These are phyloP conservation scores for Eupeodes latifasciatus DNA, from an alignment of 2,888 invertebrate species.

Conservation along the genomic window DNA sequence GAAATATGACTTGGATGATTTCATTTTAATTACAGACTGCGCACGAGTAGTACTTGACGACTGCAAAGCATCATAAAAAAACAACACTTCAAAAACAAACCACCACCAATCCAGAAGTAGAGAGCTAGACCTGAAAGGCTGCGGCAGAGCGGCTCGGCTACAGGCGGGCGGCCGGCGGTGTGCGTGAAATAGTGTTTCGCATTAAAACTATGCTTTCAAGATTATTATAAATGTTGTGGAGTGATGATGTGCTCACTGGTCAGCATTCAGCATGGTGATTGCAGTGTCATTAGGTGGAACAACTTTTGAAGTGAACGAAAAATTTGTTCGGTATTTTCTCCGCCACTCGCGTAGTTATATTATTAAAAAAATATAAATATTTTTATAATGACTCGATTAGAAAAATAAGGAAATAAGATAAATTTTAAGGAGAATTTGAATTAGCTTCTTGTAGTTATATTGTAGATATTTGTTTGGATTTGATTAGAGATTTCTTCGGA, in stretches of 20 bases:
- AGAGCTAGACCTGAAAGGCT: neutral
- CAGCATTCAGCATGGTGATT: slow-evolving; percentile 26
- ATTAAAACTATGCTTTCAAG: slow-evolving; percentile 63
- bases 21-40: slow-evolving; percentile 74
- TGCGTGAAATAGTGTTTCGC: slow-evolving; percentile 60
- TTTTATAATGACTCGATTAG: slow-evolving; percentile 1
- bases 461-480: neutral
- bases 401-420: slow-evolving; percentile 1
- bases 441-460: neutral
- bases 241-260: slow-evolving; percentile 29
- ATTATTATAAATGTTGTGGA: slow-evolving; percentile 60
- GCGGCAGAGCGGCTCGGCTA: too few relatives aligned
- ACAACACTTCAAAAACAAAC: neutral
- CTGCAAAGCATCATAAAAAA: neutral
- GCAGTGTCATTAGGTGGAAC: slow-evolving; percentile 58
- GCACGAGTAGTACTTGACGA: slow-evolving; percentile 44
- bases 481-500: neutral
- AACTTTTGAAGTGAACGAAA: slow-evolving; percentile 3
- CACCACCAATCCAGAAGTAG: neutral
- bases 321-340: slow-evolving; percentile 22
- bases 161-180: too few relatives aligned
- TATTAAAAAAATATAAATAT: neutral
- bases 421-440: neutral
- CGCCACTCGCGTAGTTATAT: neutral
- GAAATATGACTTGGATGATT: slow-evolving; percentile 73